Evolutionary conservation across 2,113 vertebrate genomes (phyloP), one percentile per base, ranked within the genome.

Genomic region (Chiloscyllium plagiosum): DNA sequence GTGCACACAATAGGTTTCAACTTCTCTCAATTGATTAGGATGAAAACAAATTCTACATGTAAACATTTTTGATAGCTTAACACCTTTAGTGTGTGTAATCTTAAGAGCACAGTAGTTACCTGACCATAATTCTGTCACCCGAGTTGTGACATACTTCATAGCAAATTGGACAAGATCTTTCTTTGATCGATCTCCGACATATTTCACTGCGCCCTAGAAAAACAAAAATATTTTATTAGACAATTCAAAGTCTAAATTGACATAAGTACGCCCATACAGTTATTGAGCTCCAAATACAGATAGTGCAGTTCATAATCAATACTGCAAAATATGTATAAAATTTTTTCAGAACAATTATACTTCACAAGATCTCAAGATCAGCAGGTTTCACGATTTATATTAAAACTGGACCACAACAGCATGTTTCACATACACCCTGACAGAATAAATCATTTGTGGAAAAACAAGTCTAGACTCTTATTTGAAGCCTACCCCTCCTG

Each of bases 131-230:
- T 99, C 98, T 4, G 98, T 98, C 96, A 99, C 97, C 33, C 97
- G 97, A 69, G 98, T 99, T 69, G 97, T 98, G 96, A 99, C 98
- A 96, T 98, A 99, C 24, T 98, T 98, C 98, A 99, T 99, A 96
- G 98, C 98, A 96, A 99, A 99, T 96, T 95, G 97, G 95, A 98
- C 97, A 76, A 99, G 97, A 96, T 97, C 97, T 29, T 98, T 97
- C 97, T 98, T 98, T 37, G 97, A 97, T 47, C 99, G 98, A 70
- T 99, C 98, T 69, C 98, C 98, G 1, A 96, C 98, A 90, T 98
- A 99, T 96, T 99, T 99, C 96, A 99, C 98, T 89, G 99, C 97
- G 97, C 97, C 98, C 99, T 99, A 96, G 0, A 96, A 96, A 66
- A 96, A 96, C 20, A 95, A 8, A 66, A 96, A 96, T 95, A 72